Conservation (phyloP, 2,113 vertebrate species). For the Scalopus aquaticus region DNA sequence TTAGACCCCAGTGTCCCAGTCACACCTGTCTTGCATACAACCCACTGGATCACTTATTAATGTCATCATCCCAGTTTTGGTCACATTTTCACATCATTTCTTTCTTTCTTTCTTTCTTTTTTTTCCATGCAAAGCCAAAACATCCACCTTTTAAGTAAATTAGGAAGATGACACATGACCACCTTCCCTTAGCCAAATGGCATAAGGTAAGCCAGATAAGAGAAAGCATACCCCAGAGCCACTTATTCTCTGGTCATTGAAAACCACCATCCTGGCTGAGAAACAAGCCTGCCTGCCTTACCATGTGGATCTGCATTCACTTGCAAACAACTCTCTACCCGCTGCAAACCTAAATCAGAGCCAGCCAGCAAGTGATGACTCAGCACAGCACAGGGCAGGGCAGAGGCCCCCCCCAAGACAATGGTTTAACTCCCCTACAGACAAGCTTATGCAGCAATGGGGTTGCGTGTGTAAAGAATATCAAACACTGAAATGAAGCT, state of each 20-base stretch:
- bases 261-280: conserved; percentile 11
- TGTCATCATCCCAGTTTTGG: conserved; percentile 51
- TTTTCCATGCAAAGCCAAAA: conserved; percentile 69
- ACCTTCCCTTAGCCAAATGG: conserved; percentile 34
- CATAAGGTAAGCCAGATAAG: not conserved
- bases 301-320: conserved; percentile 63
- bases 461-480: conserved; percentile 31
- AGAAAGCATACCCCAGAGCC: conserved; percentile 59
- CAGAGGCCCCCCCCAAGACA: conserved; percentile 60
- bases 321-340: conserved; percentile 69
- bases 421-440: conserved; percentile 71
- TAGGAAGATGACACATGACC: conserved; percentile 65
- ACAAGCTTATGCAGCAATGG: conserved; percentile 63
- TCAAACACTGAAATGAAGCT: conserved; percentile 59
- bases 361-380: conserved; percentile 72
- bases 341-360: conserved; percentile 59
- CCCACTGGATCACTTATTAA: not conserved
- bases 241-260: not conserved
- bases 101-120: not conserved
- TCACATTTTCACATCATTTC: conserved; percentile 67
- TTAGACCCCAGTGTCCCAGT: conserved; percentile 59
- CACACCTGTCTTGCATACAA: conserved; percentile 8
- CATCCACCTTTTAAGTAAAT: conserved; percentile 79
- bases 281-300: conserved; percentile 34
- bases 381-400: conserved; percentile 46